These are phyloP conservation scores for Aramus guarauna DNA, from an alignment of 2,113 vertebrate genomes.

Conservation along the genomic window DNA sequence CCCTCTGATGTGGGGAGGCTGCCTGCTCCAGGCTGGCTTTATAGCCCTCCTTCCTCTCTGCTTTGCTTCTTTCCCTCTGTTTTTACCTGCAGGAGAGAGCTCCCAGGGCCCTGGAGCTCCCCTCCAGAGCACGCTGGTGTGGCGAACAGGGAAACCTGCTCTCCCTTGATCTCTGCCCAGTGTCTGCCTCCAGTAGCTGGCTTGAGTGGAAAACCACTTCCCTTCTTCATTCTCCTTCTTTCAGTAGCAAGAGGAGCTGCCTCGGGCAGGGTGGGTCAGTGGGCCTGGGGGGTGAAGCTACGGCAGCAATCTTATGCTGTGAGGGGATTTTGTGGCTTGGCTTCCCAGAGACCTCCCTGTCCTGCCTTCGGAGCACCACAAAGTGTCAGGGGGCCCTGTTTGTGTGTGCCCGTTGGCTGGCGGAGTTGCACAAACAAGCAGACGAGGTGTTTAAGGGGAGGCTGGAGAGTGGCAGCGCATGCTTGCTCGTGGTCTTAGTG, in stretches of 20 bases:
- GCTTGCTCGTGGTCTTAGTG: accelerated
- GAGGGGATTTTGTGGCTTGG: background rate
- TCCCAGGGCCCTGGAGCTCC: background rate
- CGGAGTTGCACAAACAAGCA: background rate
- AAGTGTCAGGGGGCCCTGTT: background rate
- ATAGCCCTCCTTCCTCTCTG: background rate
- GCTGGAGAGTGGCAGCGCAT: background rate
- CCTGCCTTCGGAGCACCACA: accelerated
- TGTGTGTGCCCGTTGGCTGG: accelerated
- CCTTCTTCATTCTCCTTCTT: background rate
- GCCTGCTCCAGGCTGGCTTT: background rate
- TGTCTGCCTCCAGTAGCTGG: background rate
- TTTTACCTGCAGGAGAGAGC: background rate
- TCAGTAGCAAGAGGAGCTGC: accelerated
- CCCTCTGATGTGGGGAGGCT: background rate
- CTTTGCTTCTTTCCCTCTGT: background rate
- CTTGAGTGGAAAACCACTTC: background rate
- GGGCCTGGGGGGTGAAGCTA: background rate
- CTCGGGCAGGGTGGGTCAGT: background rate
- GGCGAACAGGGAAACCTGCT: background rate
- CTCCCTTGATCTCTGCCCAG: background rate
- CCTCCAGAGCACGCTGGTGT: background rate
- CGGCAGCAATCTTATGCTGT: accelerated
- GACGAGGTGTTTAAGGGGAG: background rate
- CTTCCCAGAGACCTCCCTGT: background rate